Base-by-base conservation (phyloP, 2,888 invertebrate species). In the Chorisops tibialis region DNA sequence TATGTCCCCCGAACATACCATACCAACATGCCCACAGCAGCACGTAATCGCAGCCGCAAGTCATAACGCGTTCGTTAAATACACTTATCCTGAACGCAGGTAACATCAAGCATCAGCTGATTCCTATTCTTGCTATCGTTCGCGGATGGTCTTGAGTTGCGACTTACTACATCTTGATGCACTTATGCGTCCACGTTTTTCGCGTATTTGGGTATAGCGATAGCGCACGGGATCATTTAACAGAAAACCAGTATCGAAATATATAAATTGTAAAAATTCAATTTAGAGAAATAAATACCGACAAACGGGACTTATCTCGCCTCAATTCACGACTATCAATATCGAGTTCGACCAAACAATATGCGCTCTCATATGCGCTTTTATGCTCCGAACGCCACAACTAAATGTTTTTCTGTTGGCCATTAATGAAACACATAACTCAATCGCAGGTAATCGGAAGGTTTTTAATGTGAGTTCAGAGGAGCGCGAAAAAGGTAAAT, bases 371-470 rank as follows among this genome's bases (percentile, higher is more conserved):
- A 41, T 39, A 19, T 52, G 12, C 9, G 37, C 41, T 14, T 30
- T 37, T 24, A 47, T 62, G 59, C 62, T 24, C 22, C 37, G 62
- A 65, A 65, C 59, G 56, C 45, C 62, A 51, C 59, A 41, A 63
- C 63, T 65, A 65, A 65, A 65, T 65, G 65, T 61, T 63, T 60
- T 43, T 58, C 56, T 65, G 65, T 65, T 61, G 61, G 41, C 58
- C 65, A 65, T 65, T 65, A 65, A 65, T 65, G 65, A 65, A 65
- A 65, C 63, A 63, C 65, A 65, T 65, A 65, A 65, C 62, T 65
- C 65, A 65, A 65, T 65, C 65, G 56, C 56, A 59, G 59, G 58
- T 63, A 62, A 65, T 63, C 62, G 65, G 51, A 61, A 51, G 51
- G 45, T 52, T 35, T 59, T 64, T 63, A 64, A 64, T 62, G 64